Conservation (phyloP, 2,888 invertebrate genomes). For the Dusona sp. region DNA sequence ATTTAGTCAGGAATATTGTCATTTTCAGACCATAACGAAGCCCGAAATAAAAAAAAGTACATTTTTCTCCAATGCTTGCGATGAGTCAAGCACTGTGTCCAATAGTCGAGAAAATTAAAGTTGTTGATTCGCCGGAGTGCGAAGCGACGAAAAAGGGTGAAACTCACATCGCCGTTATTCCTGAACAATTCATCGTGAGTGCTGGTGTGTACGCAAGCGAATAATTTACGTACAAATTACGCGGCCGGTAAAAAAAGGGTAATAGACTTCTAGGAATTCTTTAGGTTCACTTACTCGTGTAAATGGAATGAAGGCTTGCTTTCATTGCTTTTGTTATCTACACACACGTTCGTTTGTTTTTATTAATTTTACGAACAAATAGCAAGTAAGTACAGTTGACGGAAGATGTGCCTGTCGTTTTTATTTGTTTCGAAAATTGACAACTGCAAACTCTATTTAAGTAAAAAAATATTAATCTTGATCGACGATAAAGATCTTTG, state of each 20-base stretch:
- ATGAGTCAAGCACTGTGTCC: not conserved
- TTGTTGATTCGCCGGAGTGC: constrained; percentile 1
- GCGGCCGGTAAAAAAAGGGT: constrained; percentile 14
- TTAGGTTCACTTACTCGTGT: constrained; percentile 27
- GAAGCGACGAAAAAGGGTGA: not conserved
- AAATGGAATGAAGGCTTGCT: constrained; percentile 3
- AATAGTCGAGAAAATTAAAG: not conserved
- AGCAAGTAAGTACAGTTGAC: not conserved
- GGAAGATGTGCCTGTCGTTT: not conserved
- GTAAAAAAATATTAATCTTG: not conserved
- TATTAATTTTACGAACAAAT: constrained; percentile 1
- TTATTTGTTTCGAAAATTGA: not conserved
- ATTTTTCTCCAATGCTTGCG: not conserved
- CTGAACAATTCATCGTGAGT: constrained; percentile 19
- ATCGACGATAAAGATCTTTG: not conserved
- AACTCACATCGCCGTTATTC: constrained; percentile 15
- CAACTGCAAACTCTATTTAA: not conserved
- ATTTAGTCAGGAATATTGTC: not conserved
- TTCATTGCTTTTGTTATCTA: constrained; percentile 25
- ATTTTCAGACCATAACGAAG: not conserved
- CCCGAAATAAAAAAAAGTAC: not conserved
- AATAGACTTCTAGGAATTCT: constrained; percentile 46
- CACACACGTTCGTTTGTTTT: constrained; percentile 24
- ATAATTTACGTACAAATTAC: constrained; percentile 43
- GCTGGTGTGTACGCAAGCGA: constrained; percentile 16